Evolutionary conservation across 2,888 invertebrate genomes (phyloP), one percentile per base, ranked within the genome.

Genomic region (Silvanus unidentatus): DNA sequence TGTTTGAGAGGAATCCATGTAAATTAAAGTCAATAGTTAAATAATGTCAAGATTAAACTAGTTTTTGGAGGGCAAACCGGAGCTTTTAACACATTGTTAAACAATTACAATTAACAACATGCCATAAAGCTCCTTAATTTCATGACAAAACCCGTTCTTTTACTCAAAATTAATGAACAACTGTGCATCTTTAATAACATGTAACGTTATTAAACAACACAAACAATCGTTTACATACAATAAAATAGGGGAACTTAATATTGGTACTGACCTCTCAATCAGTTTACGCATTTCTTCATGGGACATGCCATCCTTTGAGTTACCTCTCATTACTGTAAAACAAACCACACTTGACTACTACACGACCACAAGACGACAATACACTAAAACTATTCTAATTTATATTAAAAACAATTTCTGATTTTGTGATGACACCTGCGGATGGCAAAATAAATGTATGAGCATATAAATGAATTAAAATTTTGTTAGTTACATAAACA

Each of bases 281-380:
- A 92, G 88, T 84, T 91, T 92, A 79, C 93, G 86, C 88, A 92
- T 91, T 84, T 92, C 92, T 81, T 92, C 93, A 77, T 86, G 88
- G 78, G 88, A 84, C 84, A 89, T 85, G 79, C 87, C 88, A 83
- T 91, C 90, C 88, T 90, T 90, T 80, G 76, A 74, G 75, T 77
- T 78, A 75, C 76, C 76, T 77, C 78, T 79, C 73, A 78, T 75
- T 76, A 79, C 79, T 78, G 78, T 32, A 32, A 32, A 32, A 32
- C 32, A 32, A 32, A 32, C 32, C 32, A 32, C 32, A 32, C 32
- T 32, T 32, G n/a, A 32, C 32, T 32, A 37, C 37, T 37, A 70
- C 71, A 75, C 75, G 74, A 75, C 69, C 73, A 73, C 74, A 62
- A 72, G 53, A 72, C 73, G 66, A 71, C 69, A 28, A 28, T 28